Conservation (phyloP, 2,797 vertebrate species). For the Tenualosa thibaudeaui region DNA sequence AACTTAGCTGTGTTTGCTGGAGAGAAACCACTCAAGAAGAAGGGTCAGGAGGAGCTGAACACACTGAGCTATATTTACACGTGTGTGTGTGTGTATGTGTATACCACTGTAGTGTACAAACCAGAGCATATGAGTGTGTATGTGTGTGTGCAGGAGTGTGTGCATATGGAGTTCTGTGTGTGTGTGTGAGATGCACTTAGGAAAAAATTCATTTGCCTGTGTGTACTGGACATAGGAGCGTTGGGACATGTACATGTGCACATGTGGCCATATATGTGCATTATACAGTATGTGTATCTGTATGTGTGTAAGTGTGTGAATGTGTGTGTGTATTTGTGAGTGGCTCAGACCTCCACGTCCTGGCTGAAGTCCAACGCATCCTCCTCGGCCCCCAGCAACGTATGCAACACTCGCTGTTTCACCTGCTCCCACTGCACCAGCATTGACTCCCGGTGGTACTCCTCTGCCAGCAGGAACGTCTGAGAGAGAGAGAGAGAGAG, state of each 20-base stretch:
- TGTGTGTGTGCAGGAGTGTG: too few relatives aligned
- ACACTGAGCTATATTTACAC: background rate
- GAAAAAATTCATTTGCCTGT: background rate
- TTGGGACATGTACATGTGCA: background rate
- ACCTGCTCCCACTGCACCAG: constrained; percentile 99
- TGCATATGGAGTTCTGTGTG: background rate
- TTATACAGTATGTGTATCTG: background rate
- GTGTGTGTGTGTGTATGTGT: background rate
- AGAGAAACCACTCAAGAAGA: background rate
- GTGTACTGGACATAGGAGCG: background rate
- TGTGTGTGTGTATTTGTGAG: constrained; percentile 29
- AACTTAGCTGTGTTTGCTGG: background rate
- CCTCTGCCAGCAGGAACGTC: constrained; percentile 96
- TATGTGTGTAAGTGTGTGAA: background rate
- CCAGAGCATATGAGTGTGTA: background rate
- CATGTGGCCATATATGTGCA: background rate
- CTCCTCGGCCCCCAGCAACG: constrained; percentile 92
- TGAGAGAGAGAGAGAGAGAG: constrained; percentile 54
- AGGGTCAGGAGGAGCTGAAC: background rate
- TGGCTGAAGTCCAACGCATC: constrained; percentile 96
- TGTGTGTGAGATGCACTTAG: too few relatives aligned
- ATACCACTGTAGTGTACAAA: background rate
- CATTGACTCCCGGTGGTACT: constrained; percentile 98
- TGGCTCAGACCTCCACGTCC: constrained; percentile 85
- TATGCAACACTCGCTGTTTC: constrained; percentile 96